A percentile compares a stretch with the other conserved stretches of the same genome.
These are phyloP conservation scores for Passerculus sandwichensis DNA, from an alignment of 2,797 vertebrate species.

Conservation along the genomic window DNA sequence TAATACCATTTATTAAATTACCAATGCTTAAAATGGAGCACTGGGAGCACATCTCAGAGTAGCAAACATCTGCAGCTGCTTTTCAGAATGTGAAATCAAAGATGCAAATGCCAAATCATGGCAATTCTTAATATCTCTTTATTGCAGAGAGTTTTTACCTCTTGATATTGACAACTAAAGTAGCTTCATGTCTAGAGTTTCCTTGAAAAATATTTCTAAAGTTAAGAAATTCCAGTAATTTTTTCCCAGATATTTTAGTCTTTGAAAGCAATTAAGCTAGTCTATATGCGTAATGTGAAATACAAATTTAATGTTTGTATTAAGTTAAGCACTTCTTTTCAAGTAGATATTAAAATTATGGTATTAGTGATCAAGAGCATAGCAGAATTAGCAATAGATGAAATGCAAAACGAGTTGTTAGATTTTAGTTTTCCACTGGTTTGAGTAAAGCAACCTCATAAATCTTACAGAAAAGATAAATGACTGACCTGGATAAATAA, in stretches of 20 bases:
- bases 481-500: conserved; percentile 59
- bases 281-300: not conserved
- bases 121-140: not conserved
- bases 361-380: not conserved
- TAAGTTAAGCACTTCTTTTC: not conserved
- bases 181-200: not conserved
- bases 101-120: not conserved
- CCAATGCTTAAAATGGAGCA: not conserved
- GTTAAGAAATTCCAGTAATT: not conserved
- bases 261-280: not conserved
- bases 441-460: conserved; percentile 45
- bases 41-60: not conserved
- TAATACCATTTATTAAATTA: not conserved
- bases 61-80: not conserved
- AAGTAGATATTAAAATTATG: conserved; percentile 1
- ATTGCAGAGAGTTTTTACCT: not conserved
- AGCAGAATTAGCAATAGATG: conserved; percentile 5
- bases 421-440: not conserved
- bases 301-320: conserved; percentile 14
- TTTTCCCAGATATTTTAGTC: not conserved
- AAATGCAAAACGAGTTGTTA: conserved; percentile 37
- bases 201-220: not conserved
- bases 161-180: not conserved
- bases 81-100: not conserved
- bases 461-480: conserved; percentile 64